Evolutionary conservation across 2,888 invertebrate species (phyloP).

Genomic region (Rhingia rostrata): DNA sequence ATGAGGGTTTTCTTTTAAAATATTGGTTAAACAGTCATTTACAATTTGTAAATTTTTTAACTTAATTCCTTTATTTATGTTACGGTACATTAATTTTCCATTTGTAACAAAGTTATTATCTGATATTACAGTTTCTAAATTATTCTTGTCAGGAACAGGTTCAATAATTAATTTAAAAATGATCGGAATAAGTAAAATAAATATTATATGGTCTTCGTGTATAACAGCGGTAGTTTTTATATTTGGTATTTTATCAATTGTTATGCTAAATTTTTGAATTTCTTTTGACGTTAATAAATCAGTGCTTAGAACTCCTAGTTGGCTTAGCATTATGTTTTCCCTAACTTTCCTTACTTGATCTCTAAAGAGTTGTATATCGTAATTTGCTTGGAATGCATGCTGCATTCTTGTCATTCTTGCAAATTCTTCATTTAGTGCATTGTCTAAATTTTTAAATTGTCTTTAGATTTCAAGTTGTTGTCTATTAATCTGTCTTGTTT

Average conservation of each 20-base stretch:
- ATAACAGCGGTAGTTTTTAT: slow-evolving; percentile 31
- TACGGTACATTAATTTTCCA: slow-evolving; percentile 13
- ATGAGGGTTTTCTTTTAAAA: slow-evolving; percentile 27
- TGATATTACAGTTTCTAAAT: slow-evolving; percentile 27
- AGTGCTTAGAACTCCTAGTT: slow-evolving; percentile 32
- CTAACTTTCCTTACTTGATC: slow-evolving; percentile 36
- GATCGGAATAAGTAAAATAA: not conserved
- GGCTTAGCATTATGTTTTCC: slow-evolving; percentile 32
- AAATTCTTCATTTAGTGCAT: slow-evolving; percentile 22
- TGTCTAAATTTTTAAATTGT: slow-evolving; percentile 1
- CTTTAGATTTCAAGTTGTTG: too few species aligned
- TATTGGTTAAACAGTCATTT: slow-evolving; percentile 32
- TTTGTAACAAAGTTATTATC: slow-evolving; percentile 17
- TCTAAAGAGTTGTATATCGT: slow-evolving; percentile 11
- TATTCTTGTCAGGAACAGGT: slow-evolving; percentile 46
- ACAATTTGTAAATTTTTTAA: slow-evolving; percentile 25
- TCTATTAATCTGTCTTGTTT: too few species aligned
- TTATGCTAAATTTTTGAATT: slow-evolving; percentile 42
- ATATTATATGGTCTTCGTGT: not conserved
- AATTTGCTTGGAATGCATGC: slow-evolving; percentile 23
- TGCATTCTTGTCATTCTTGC: slow-evolving; percentile 19
- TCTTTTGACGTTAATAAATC: slow-evolving; percentile 39
- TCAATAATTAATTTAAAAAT: slow-evolving; percentile 43
- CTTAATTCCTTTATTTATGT: slow-evolving; percentile 12
- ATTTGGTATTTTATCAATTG: too few species aligned